These are phyloP conservation scores for Sycophila sp. DNA, from an alignment of 1,140 invertebrate genomes.

Conservation along the genomic window DNA sequence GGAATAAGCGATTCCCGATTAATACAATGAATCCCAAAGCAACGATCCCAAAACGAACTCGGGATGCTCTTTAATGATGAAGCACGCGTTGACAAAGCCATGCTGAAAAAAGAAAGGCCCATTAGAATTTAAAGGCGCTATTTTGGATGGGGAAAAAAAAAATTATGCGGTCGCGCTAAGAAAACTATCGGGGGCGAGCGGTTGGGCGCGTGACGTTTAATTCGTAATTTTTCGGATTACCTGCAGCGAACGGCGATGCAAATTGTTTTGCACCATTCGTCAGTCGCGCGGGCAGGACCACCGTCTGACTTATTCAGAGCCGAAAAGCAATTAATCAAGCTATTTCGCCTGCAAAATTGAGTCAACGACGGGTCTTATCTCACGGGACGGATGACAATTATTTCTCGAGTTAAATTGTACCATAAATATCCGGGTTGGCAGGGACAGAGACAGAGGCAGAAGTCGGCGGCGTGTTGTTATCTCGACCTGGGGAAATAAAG, in stretches of 20 bases:
- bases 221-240: constrained; percentile 10
- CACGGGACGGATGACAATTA: constrained; percentile 30
- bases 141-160: no score
- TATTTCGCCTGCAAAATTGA: constrained; percentile 29
- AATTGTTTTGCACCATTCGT: constrained; percentile 16
- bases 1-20: no score
- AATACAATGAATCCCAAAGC: no score
- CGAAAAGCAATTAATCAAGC: constrained; percentile 25
- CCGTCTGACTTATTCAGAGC: neutral
- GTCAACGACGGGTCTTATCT: constrained; percentile 11
- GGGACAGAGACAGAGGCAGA: neutral
- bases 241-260: neutral
- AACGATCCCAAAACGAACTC: no score
- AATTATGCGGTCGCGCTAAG: no score
- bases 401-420: constrained; percentile 37
- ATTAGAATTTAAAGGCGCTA: no score
- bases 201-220: neutral
- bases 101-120: no score
- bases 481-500: constrained; percentile 18
- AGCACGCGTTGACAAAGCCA: no score
- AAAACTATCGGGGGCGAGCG: no score
- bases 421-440: constrained; percentile 23
- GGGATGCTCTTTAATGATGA: no score
- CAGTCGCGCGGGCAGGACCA: neutral
- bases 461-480: no score